Evolutionary conservation across 2,113 vertebrate genomes (phyloP), one percentile per base, ranked within the genome.

Genomic region (Cichladusa arquata): DNA sequence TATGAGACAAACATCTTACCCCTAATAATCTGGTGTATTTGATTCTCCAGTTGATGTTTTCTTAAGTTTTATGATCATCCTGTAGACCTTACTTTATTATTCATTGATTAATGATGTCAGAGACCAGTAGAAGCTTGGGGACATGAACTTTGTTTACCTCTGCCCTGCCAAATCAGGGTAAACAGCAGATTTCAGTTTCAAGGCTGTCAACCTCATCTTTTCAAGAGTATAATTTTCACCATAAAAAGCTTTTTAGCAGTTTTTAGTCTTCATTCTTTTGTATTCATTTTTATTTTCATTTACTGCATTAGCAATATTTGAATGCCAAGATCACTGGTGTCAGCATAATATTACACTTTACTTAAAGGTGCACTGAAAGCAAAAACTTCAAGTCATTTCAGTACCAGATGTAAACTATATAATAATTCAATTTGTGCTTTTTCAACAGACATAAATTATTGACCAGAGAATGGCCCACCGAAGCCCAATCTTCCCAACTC

Each of bases 381-480:
- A 87, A 73, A 88, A 81, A 51, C 73, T 86, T 69, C 76, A 88
- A 81, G 36, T 87, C 9, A 65, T 92, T 95, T 94, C 74, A 51
- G 19, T 95, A 76, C 56, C 83, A 95, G 64, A 61, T 91, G 89
- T 67, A 88, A 96, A 77, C 90, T 84, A 81, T 57, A 97, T 66
- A 96, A 88, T 97, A 96, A 97, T 92, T 84, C 82, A 93, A 58
- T 93, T 69, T 94, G 86, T 97, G 80, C 93, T 98, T 96, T 96
- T 94, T 94, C 93, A 95, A 97, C 98, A 98, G 98, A 97, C 89
- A 78, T 97, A 97, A 96, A 92, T 95, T 97, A 97, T 87, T 97
- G 97, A 97, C 95, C 95, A 95, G 97, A 98, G 97, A 95, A 98
- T 98, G 98, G 97, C 98, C 91, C 97, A 96, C 87, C 93, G 96